These are phyloP conservation scores for Lithophane semibrunnea DNA, from an alignment of 2,888 invertebrate genomes.

Conservation along the genomic window DNA sequence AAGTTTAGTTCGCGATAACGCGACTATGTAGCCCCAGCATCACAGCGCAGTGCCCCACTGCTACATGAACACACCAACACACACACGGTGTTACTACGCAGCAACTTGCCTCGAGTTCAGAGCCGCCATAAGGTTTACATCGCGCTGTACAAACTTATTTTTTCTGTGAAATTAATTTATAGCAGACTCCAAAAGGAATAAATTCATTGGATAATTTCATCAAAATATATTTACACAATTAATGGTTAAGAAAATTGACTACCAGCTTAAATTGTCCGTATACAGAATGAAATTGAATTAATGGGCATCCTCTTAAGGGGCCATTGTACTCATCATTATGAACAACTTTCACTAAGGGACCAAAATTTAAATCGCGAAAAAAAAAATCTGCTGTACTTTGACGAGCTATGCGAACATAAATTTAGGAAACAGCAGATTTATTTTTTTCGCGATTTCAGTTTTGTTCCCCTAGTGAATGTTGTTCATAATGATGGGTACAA, in stretches of 20 bases:
- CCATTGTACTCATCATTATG: too few relatives aligned
- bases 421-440: too few relatives aligned
- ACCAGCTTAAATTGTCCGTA: neutral
- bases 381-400: too few relatives aligned
- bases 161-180: neutral
- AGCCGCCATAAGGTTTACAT: neutral
- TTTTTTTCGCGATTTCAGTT: too few relatives aligned
- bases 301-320: too few relatives aligned
- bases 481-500: too few relatives aligned
- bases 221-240: neutral
- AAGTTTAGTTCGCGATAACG: too few relatives aligned
- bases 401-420: too few relatives aligned
- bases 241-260: neutral
- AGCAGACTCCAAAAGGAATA: neutral
- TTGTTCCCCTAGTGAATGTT: too few relatives aligned
- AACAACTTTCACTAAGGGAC: too few relatives aligned
- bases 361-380: too few relatives aligned
- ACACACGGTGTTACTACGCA: neutral
- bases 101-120: neutral
- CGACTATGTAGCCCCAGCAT: too few relatives aligned
- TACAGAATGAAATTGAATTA: neutral
- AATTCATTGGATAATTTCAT: neutral
- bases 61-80: neutral
- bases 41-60: neutral
- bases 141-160: neutral